Evolutionary conservation across 2,113 vertebrate species (phyloP).

Genomic region (Anolis sagrei): DNA sequence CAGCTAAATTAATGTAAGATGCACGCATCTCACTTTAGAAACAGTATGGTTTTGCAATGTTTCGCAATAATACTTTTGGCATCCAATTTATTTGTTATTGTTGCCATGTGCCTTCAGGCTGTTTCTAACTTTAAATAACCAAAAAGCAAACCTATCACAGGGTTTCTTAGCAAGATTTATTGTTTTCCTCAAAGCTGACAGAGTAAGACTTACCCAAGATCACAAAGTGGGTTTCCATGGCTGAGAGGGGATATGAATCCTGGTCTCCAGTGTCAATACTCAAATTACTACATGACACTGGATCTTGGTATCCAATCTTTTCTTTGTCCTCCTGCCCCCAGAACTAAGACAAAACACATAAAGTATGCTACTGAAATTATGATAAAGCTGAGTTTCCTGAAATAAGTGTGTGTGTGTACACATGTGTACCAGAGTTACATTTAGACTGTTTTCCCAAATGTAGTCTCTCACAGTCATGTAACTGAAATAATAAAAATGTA

Average conservation of each 20-base stretch:
- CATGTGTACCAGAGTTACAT: neutral
- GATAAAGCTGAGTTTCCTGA: fast-evolving
- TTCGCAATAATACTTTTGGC: neutral
- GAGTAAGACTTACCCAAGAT: too few relatives aligned
- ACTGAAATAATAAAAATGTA: neutral
- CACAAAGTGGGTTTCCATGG: too few relatives aligned
- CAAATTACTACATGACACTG: too few relatives aligned
- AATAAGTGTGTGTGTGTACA: neutral
- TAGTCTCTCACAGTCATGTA: neutral
- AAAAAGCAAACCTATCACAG: too few relatives aligned
- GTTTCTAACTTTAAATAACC: too few relatives aligned
- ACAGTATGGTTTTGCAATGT: neutral
- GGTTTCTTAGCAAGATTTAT: too few relatives aligned
- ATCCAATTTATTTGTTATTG: neutral
- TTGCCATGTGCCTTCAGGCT: too few relatives aligned
- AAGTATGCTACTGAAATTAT: neutral
- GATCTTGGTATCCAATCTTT: too few relatives aligned
- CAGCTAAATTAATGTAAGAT: neutral
- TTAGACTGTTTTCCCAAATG: neutral
- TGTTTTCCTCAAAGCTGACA: too few relatives aligned
- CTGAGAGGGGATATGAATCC: too few relatives aligned
- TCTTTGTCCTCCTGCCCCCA: neutral
- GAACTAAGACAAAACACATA: neutral
- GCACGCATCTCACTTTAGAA: neutral
- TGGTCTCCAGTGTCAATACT: too few relatives aligned